Evolutionary conservation across 2,113 vertebrate genomes (phyloP).

Genomic region (Galeopterus variegatus): DNA sequence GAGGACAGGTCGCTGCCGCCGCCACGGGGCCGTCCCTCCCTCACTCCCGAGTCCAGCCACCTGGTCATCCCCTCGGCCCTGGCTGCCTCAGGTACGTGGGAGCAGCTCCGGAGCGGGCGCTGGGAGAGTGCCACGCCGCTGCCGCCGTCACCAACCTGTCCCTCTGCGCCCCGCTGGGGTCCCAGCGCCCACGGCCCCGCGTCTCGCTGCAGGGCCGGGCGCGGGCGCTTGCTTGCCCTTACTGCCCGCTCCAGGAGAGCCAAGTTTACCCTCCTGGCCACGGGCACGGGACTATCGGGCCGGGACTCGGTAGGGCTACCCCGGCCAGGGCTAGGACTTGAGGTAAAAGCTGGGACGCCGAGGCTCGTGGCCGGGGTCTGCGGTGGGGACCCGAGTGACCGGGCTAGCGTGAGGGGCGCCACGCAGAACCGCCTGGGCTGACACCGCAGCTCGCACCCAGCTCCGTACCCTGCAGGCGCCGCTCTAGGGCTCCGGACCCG

Average conservation of each 20-base stretch:
- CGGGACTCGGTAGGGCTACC: background rate
- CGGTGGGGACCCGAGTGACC: background rate
- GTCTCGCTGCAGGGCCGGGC: slow-evolving; percentile 65
- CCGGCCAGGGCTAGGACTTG: background rate
- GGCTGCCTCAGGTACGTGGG: slow-evolving; percentile 75
- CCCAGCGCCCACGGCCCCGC: background rate
- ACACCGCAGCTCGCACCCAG: background rate
- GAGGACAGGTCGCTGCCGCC: slow-evolving; percentile 2
- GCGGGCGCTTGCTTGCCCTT: slow-evolving; percentile 29
- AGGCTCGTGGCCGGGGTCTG: background rate
- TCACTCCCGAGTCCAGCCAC: slow-evolving; percentile 25
- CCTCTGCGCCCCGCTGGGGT: background rate
- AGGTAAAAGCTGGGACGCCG: background rate
- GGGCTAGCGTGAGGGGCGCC: background rate
- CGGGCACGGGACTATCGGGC: slow-evolving; percentile 5
- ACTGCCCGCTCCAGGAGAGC: slow-evolving; percentile 47
- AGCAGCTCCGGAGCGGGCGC: background rate
- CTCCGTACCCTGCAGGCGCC: background rate
- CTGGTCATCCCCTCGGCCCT: slow-evolving; percentile 57
- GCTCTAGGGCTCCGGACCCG: background rate
- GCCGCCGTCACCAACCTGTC: background rate
- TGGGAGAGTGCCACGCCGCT: background rate
- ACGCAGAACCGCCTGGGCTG: slow-evolving; percentile 30
- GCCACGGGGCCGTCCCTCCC: slow-evolving; percentile 64
- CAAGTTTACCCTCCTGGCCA: slow-evolving; percentile 76